Evolutionary conservation across 2,113 vertebrate species (phyloP), one percentile per base, ranked within the genome.

Genomic region (Euleptes europaea): DNA sequence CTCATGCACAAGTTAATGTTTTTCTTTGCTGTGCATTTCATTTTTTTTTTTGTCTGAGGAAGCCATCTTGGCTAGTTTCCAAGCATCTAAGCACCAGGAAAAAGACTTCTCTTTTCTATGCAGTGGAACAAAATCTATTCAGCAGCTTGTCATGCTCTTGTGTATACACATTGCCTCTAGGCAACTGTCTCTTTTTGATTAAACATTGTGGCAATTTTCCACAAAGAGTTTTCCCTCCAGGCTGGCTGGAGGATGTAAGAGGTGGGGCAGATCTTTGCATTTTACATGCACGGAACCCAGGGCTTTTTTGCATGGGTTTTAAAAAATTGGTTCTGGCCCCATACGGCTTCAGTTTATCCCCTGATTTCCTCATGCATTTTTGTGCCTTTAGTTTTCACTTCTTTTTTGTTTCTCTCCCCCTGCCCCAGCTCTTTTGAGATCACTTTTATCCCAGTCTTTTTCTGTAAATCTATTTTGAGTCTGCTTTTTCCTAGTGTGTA

Each of bases 1-100:
- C 84, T 85, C 84, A 85, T 85, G 40, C 33, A 54, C 84, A 78
- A 72, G 75, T 60, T 54, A 44, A 17, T 80, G 84, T 79, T 85
- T 85, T 85, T 73, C 77, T 73, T 85, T 80, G 67, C 31, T 57
- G 42, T 31, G 42, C n/a, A 73, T 78, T 79, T 1, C 28, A 73
- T 85, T 83, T 77, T 23, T n/a, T n/a, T n/a, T n/a, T n/a, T n/a
- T n/a, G n/a, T n/a, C n/a, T n/a, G n/a, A n/a, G n/a, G n/a, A n/a
- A n/a, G n/a, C n/a, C n/a, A n/a, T n/a, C n/a, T n/a, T n/a, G n/a
- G n/a, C n/a, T n/a, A n/a, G n/a, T n/a, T n/a, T n/a, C n/a, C n/a
- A n/a, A n/a, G n/a, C n/a, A n/a, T n/a, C n/a, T n/a, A n/a, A n/a
- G n/a, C n/a, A n/a, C n/a, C n/a, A n/a, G n/a, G n/a, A n/a, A n/a